Evolutionary conservation across 2,888 invertebrate genomes (phyloP).

Genomic region (Sarcophaga carnaria): DNA sequence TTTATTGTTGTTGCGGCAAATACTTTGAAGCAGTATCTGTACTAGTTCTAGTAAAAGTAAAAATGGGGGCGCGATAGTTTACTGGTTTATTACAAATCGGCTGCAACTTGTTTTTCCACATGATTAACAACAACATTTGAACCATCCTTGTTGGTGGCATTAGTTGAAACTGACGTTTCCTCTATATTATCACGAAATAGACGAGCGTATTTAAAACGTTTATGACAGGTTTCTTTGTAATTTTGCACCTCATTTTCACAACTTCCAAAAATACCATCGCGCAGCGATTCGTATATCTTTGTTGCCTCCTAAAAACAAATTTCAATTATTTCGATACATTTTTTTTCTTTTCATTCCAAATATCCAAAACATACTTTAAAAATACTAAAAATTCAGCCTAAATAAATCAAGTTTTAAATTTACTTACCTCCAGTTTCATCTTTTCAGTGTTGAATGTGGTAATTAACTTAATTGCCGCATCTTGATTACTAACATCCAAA

Average conservation of each 20-base stretch:
- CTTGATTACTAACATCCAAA: slow-evolving; percentile 86
- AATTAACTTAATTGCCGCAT: slow-evolving; percentile 85
- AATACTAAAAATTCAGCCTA: no score
- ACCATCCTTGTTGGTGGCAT: slow-evolving; percentile 53
- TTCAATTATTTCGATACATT: not conserved
- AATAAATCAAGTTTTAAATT: not conserved
- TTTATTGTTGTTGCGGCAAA: slow-evolving; percentile 9
- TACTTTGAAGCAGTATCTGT: slow-evolving; percentile 42
- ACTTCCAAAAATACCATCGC: slow-evolving; percentile 90
- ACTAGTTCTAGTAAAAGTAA: slow-evolving; percentile 63
- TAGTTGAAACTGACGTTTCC: slow-evolving; percentile 75
- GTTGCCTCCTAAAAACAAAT: slow-evolving; percentile 87
- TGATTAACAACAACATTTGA: slow-evolving; percentile 67
- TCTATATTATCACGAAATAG: slow-evolving; percentile 84
- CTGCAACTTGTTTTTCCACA: slow-evolving; percentile 70
- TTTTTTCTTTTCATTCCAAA: no score
- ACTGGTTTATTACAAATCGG: slow-evolving; percentile 74
- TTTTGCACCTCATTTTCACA: slow-evolving; percentile 87
- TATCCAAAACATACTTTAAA: no score
- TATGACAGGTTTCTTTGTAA: slow-evolving; percentile 88
- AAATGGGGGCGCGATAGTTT: slow-evolving; percentile 64
- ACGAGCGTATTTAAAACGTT: slow-evolving; percentile 90
- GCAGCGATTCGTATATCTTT: slow-evolving; percentile 89
- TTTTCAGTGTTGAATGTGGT: slow-evolving; percentile 83
- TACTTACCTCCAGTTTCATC: slow-evolving; percentile 79